phyloP scores from a whole-genome alignment of 1,140 invertebrate genomes.

The Dendrolimus punctatus region DNA sequence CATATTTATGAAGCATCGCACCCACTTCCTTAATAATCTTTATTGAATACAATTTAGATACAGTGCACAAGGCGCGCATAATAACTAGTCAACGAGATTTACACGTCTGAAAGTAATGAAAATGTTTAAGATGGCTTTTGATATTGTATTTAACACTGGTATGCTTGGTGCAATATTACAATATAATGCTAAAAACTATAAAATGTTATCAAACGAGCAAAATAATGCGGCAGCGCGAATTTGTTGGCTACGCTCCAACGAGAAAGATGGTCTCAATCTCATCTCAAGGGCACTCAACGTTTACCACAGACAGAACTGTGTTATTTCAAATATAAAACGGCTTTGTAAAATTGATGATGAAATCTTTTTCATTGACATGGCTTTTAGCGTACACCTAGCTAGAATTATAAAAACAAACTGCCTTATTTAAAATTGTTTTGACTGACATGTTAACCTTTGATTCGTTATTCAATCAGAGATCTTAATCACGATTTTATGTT shows the following conservation, averaged over 20 bases:
- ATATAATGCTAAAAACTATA: conserved; percentile 15
- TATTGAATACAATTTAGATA: conserved; percentile 14
- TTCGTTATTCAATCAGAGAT: no score
- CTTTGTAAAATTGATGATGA: no score
- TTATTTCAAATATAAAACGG: not conserved
- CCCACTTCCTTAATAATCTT: conserved; percentile 13
- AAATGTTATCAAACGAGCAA: conserved; percentile 39
- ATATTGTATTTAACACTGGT: not conserved
- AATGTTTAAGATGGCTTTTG: no score
- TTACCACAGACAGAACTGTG: not conserved
- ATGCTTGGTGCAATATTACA: conserved; percentile 11
- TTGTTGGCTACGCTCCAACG: conserved; percentile 44
- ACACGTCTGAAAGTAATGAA: no score
- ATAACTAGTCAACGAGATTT: no score
- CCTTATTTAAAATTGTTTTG: no score
- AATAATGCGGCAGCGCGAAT: conserved; percentile 37
- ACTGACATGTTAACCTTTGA: no score
- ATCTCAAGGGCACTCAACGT: conserved; percentile 47
- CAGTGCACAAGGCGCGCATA: conserved; percentile 3
- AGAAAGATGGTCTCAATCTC: conserved; percentile 27
- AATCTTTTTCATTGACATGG: no score
- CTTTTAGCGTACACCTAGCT: no score
- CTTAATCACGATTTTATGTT: no score
- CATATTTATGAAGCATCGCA: conserved; percentile 17
- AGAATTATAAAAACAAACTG: no score